phyloP scores from a whole-genome alignment of 2,888 invertebrate species.

The Phyto melanocephala region DNA sequence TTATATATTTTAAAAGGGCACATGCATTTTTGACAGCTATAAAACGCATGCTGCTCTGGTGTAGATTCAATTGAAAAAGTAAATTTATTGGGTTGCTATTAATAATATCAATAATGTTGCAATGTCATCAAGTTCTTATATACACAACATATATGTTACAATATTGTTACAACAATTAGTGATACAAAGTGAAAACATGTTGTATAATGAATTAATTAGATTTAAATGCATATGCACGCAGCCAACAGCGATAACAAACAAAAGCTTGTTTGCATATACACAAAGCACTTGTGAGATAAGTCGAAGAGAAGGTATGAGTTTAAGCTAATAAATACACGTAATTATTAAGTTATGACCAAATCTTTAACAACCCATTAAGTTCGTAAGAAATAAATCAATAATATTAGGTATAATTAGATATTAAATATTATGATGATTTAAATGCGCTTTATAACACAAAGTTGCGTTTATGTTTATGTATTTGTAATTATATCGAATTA shows the following conservation, averaged over 20 bases:
- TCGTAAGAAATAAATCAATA: too few relatives aligned
- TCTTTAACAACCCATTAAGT: neutral
- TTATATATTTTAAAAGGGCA: too few relatives aligned
- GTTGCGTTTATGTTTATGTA: too few relatives aligned
- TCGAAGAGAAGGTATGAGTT: neutral
- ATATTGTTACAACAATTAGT: slow-evolving; percentile 35
- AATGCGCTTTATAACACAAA: too few relatives aligned
- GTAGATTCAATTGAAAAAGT: too few relatives aligned
- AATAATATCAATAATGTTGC: slow-evolving; percentile 5
- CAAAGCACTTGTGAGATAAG: neutral
- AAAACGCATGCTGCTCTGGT: too few relatives aligned
- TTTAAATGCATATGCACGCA: slow-evolving; percentile 16
- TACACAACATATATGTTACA: neutral
- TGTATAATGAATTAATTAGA: slow-evolving; percentile 55
- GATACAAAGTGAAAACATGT: slow-evolving; percentile 56
- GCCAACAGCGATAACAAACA: neutral
- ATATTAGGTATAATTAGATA: too few relatives aligned
- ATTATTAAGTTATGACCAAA: neutral
- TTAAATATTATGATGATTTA: too few relatives aligned
- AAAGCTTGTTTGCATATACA: neutral
- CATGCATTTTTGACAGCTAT: too few relatives aligned
- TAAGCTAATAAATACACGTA: neutral
- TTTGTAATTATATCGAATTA: too few relatives aligned
- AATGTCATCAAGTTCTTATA: slow-evolving; percentile 3
- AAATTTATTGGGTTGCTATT: slow-evolving; percentile 21